These are phyloP conservation scores for Mya arenaria DNA, from an alignment of 1,140 invertebrate species.

Conservation along the genomic window DNA sequence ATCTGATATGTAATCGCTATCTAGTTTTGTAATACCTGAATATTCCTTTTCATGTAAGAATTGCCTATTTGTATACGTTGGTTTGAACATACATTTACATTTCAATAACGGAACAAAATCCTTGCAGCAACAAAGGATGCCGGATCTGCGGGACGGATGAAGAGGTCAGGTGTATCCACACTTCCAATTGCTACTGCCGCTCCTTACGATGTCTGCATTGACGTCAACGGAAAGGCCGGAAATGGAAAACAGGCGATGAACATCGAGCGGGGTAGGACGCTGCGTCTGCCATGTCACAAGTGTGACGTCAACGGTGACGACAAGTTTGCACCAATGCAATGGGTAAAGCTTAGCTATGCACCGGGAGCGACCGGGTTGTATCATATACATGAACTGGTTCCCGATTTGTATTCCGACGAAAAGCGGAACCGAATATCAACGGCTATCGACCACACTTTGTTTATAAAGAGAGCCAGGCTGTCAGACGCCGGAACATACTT, in stretches of 20 bases:
- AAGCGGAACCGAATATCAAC: conserved; percentile 5
- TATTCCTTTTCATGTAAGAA: too few species aligned
- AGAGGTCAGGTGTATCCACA: background rate
- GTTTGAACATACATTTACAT: too few species aligned
- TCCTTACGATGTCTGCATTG: background rate
- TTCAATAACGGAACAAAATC: background rate
- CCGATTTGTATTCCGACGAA: conserved; percentile 20
- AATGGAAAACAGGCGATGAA: conserved; percentile 1
- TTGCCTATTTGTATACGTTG: too few species aligned
- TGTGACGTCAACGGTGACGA: background rate
- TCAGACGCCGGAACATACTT: conserved; percentile 35
- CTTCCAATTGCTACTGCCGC: background rate
- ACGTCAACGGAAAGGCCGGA: background rate
- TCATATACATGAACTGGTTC: conserved; percentile 31
- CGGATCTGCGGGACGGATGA: background rate
- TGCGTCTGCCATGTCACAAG: conserved; percentile 39
- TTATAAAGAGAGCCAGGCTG: conserved; percentile 18
- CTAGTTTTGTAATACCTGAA: too few species aligned
- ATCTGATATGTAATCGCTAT: too few species aligned
- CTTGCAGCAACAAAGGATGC: background rate
- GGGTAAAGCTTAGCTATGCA: conserved; percentile 15
- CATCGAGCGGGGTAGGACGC: conserved; percentile 8
- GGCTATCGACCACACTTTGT: conserved; percentile 37
- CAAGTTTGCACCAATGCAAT: conserved; percentile 8
- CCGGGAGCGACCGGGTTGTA: conserved; percentile 25